These are phyloP conservation scores for Pristiophorus japonicus DNA, from an alignment of 2,113 vertebrate species.

Conservation along the genomic window DNA sequence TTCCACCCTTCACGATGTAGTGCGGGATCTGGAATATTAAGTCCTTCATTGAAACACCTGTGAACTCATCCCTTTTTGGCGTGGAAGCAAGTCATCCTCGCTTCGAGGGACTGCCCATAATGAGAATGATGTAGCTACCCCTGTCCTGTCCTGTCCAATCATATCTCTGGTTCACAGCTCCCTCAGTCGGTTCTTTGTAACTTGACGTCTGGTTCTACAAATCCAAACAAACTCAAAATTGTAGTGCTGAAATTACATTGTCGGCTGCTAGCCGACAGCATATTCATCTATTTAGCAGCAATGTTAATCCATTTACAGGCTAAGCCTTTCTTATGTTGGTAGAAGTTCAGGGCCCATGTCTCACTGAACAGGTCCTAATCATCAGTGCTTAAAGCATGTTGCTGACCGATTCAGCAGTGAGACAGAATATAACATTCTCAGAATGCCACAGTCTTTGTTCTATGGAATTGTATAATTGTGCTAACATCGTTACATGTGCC, in stretches of 20 bases:
- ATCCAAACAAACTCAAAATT: background rate
- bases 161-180: background rate
- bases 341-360: background rate
- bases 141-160: background rate
- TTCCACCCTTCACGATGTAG: too few relatives aligned
- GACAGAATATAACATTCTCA: background rate
- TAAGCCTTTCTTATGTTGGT: background rate
- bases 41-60: too few relatives aligned
- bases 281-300: background rate
- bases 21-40: too few relatives aligned
- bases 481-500: background rate
- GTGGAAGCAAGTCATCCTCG: too few relatives aligned
- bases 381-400: background rate
- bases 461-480: background rate
- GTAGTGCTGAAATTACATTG: background rate
- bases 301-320: background rate
- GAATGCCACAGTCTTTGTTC: background rate
- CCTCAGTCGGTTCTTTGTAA: background rate
- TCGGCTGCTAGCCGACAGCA: background rate
- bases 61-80: too few relatives aligned
- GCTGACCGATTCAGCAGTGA: slow-evolving; percentile 4
- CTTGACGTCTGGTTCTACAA: background rate
- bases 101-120: too few relatives aligned
- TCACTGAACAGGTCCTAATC: background rate
- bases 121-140: too few relatives aligned